A percentile compares a stretch with the other conserved stretches of the same genome.
Conservation (phyloP, 2,888 invertebrate species). For the Tipula vernalis region DNA sequence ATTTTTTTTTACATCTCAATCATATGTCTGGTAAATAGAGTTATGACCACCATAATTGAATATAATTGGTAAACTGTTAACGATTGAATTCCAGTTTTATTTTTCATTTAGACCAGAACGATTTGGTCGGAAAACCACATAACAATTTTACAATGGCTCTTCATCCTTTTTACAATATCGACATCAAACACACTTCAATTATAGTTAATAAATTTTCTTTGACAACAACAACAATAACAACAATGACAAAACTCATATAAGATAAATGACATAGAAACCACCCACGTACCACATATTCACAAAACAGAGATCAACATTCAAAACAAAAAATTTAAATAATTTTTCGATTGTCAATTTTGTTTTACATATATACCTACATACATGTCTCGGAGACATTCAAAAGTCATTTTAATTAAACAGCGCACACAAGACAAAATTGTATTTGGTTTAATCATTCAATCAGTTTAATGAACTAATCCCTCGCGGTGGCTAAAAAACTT, state of each 20-base stretch:
- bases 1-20: not conserved
- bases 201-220: not conserved
- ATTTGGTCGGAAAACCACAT: not conserved
- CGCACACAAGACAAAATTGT: not conserved
- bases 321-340: not conserved
- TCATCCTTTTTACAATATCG: not conserved
- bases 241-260: not conserved
- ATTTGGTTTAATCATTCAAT: not conserved
- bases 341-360: not conserved
- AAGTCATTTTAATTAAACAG: not conserved
- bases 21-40: not conserved
- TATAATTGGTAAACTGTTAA: not conserved
- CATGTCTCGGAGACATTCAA: not conserved
- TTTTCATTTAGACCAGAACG: not conserved
- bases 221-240: not conserved
- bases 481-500: not conserved
- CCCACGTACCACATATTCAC: too few relatives aligned
- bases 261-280: not conserved
- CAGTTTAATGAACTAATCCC: not conserved
- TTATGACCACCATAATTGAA: not conserved
- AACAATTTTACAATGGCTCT: too few relatives aligned
- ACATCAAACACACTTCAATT: not conserved
- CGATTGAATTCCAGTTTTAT: not conserved
- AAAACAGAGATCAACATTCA: not conserved
- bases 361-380: not conserved